Percentiles rank a stretch among this genome's conserved stretches.
phyloP scores from a whole-genome alignment of 2,888 invertebrate genomes.

The Steinernema scapterisci region DNA sequence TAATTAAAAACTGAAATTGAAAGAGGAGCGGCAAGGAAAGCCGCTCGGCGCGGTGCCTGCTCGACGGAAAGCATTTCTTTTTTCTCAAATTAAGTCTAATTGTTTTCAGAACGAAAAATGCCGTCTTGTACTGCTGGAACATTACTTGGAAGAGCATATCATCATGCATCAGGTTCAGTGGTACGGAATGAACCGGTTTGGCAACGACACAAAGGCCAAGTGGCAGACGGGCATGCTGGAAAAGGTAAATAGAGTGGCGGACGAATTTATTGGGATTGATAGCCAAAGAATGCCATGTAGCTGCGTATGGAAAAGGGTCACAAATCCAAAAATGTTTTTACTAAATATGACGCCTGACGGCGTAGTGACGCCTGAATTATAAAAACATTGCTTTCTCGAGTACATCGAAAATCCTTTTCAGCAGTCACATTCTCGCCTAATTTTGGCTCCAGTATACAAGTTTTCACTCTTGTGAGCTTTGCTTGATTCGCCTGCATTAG shows the following conservation, averaged over 20 bases:
- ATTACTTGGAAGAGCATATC: slow-evolving; percentile 49
- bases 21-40: not conserved
- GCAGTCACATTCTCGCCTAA: no score
- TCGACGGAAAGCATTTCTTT: not conserved
- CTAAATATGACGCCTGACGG: no score
- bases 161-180: slow-evolving; percentile 61
- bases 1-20: not conserved
- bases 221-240: slow-evolving; percentile 63
- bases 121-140: slow-evolving; percentile 55
- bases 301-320: no score
- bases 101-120: slow-evolving; percentile 47
- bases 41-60: not conserved
- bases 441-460: no score
- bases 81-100: slow-evolving; percentile 2
- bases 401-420: no score
- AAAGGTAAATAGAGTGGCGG: slow-evolving; percentile 45
- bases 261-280: not conserved
- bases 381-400: no score
- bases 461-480: no score
- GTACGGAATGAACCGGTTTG: slow-evolving; percentile 54
- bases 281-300: no score
- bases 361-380: no score
- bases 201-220: slow-evolving; percentile 52
- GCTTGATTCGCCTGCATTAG: no score
- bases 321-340: no score